Conservation (phyloP, 2,888 invertebrate species). For the Mellilla xanthometata region DNA sequence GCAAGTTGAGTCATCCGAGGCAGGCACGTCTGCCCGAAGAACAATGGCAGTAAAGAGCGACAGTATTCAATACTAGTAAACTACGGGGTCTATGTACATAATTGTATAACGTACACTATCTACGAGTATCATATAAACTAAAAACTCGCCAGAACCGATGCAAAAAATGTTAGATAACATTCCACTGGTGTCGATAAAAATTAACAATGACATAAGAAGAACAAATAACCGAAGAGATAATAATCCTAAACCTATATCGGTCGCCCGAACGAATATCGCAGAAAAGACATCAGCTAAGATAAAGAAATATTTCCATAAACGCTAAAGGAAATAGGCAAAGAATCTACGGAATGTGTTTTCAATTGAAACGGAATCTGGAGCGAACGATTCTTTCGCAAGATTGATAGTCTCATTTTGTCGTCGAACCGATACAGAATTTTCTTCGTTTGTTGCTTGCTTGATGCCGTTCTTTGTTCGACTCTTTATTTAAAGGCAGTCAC, state of each 20-base stretch:
- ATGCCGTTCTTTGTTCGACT: constrained; percentile 1
- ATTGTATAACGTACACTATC: background rate
- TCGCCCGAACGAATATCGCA: background rate
- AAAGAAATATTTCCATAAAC: background rate
- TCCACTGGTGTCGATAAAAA: too few relatives aligned
- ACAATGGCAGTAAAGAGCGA: constrained; percentile 25
- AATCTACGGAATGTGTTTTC: constrained; percentile 8
- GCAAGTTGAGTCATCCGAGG: constrained; percentile 25
- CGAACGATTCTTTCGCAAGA: constrained; percentile 5
- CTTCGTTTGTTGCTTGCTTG: constrained; percentile 1
- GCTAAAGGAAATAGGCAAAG: background rate
- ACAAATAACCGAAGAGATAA: background rate
- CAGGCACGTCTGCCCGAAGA: constrained; percentile 6
- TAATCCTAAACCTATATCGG: background rate
- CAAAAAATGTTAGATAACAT: too few relatives aligned
- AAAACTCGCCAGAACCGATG: too few relatives aligned
- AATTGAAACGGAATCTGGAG: constrained; percentile 5
- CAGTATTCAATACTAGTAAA: constrained; percentile 24
- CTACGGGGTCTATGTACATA: background rate
- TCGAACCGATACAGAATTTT: constrained; percentile 5
- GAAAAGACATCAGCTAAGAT: background rate
- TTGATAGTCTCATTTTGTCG: constrained; percentile 5
- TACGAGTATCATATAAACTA: too few relatives aligned
- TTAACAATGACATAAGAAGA: too few relatives aligned
- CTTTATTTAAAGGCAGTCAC: constrained; percentile 2